Evolutionary conservation across 2,113 vertebrate species (phyloP), one percentile per base, ranked within the genome.

Genomic region (Pao palembangensis): DNA sequence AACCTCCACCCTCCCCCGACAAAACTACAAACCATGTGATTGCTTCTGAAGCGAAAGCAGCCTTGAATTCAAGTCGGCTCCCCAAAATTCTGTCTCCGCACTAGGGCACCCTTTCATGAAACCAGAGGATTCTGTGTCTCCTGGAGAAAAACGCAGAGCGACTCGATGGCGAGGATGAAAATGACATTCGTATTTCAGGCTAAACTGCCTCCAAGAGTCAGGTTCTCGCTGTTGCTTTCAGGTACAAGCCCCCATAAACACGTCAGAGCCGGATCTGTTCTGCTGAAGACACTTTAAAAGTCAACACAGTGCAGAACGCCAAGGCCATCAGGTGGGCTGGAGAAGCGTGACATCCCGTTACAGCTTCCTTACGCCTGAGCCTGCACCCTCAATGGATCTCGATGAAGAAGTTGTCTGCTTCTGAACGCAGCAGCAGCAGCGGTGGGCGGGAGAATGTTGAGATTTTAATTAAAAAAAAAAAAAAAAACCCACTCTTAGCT

Each of bases 211-310:
- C 34, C 1, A 38, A 38, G 34, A 38, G 34, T 38, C 34, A 12
- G 34, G 13, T 12, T 7, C n/a, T 64, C 52, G 52, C 65, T 17
- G 46, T 43, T 46, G 43, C 31, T 49, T 28, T 55, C 20, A 38
- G 42, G 44, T 28, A 7, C 51, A 10, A 34, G 34, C 34, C 11
- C 34, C 34, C 0, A 12, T 52, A 23, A 42, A 28, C 5, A 25
- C 71, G 55, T 51, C 51, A 51, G 48, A 53, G 80, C 64, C 73
- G 75, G 84, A 88, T 82, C 55, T 61, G 58, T 82, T 86, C 86
- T 71, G 85, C 85, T 88, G 83, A 75, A 82, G 61, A 81, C 59
- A 79, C 75, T 38, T 12, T 2, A 65, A 82, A 79, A 81, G 87
- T 85, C 78, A 84, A 78, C 78, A 71, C 73, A 68, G 76, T 53